Evolutionary conservation across 2,797 vertebrate genomes (phyloP), one percentile per base, ranked within the genome.

Genomic region (Aldrovandia affinis): DNA sequence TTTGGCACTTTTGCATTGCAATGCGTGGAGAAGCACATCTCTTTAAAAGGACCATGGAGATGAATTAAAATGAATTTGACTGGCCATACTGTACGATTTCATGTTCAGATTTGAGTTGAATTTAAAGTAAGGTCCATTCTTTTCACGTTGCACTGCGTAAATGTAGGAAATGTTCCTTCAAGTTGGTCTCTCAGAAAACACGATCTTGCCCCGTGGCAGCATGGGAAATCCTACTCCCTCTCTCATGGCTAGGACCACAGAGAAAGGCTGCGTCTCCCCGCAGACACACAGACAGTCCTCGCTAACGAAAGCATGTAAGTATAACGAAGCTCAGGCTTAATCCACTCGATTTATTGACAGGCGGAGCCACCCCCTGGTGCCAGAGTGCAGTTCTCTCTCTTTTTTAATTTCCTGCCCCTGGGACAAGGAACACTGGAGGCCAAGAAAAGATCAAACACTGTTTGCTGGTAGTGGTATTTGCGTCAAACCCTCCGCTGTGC

Each of bases 321-420:
- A 61, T 80, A 84, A 80, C 73, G 50, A 80, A 57, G 78, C 20
- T n/a, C 33, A 68, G 50, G 70, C 42, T 52, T 70, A 80, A 80
- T 84, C 30, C 81, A 44, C 50, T 57, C 15, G 36, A 57, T 42
- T 81, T 65, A 81, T 81, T 65, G 61, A 68, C 61, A n/a, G 44
- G n/a, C 30, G 78, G 83, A 47, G 55, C 54, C 25, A 36, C 61
- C 44, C 57, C 30, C 36, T 73, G 30, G 30, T 54, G 6, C 22
- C 25, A 42, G 78, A 80, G 77, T 22, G 28, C 30, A 42, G 78
- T 28, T 39, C 10, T 22, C 28, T 39, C 10, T 22, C 28, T 79
- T 63, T 30, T 30, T 30, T 25, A 63, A 36, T 36, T 14, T 39
- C 25, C 33, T 8, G 4, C 33, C 73, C 52, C 4, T 12, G n/a